Evolutionary conservation across 2,888 invertebrate species (phyloP).

Genomic region (Agrochola circellaris): DNA sequence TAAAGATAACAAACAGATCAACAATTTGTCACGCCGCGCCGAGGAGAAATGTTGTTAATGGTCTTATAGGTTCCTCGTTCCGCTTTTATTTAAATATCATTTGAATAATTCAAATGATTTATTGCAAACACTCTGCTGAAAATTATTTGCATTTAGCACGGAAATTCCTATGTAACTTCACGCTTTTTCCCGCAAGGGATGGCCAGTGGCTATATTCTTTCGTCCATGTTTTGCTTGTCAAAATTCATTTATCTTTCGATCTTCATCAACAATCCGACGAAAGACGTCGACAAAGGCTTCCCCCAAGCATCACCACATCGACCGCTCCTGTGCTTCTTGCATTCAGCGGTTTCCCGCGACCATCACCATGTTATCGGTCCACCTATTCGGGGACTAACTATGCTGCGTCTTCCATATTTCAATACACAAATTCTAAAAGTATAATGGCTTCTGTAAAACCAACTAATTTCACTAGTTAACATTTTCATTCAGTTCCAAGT

Average conservation of each 20-base stretch:
- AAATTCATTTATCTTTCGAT: neutral
- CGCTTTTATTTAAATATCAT: constrained; percentile 52
- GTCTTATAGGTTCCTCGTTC: constrained; percentile 47
- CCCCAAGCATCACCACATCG: neutral
- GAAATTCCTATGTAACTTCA: neutral
- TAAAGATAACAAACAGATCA: constrained; percentile 47
- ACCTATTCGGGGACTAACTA: too few relatives aligned
- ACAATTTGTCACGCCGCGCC: constrained; percentile 38
- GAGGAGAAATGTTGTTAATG: constrained; percentile 36
- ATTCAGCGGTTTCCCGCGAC: neutral
- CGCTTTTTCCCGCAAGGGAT: neutral
- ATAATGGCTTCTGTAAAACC: neutral
- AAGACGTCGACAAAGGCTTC: neutral
- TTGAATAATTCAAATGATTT: constrained; percentile 26
- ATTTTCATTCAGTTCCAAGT: constrained; percentile 10
- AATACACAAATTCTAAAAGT: neutral
- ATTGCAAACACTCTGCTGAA: constrained; percentile 3
- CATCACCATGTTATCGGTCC: too few relatives aligned
- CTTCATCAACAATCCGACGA: neutral
- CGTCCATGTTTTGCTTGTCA: neutral
- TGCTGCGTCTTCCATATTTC: neutral
- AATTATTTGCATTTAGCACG: neutral
- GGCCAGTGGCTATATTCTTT: neutral
- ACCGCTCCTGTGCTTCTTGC: neutral
- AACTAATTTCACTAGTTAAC: constrained; percentile 9